Conservation (phyloP, 2,888 invertebrate species). For the Craniophora ligustri region DNA sequence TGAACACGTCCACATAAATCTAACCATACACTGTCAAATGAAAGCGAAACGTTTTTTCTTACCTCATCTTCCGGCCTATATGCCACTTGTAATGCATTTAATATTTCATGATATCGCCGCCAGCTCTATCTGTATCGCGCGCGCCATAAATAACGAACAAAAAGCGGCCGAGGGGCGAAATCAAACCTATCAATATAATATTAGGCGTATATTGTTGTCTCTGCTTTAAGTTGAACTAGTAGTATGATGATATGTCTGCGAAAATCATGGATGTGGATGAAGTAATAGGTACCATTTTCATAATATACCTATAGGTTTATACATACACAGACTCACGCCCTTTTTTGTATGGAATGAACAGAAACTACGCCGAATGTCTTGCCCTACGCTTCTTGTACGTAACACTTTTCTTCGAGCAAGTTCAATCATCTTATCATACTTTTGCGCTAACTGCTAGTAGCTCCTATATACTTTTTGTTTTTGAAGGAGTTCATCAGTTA, state of each 20-base stretch:
- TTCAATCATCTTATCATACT: no score
- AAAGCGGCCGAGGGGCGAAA: slow-evolving; percentile 76
- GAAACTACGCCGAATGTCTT: no score
- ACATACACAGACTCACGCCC: no score
- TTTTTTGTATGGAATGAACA: no score
- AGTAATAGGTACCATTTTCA: background rate
- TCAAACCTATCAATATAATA: slow-evolving; percentile 87
- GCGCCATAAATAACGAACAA: slow-evolving; percentile 85
- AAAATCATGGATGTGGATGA: slow-evolving; percentile 14
- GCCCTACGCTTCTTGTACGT: no score
- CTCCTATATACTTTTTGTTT: no score
- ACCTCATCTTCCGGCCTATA: slow-evolving; percentile 86
- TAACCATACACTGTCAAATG: slow-evolving; percentile 67
- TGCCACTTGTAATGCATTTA: slow-evolving; percentile 88
- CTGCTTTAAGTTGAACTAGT: slow-evolving; percentile 46
- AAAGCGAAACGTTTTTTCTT: slow-evolving; percentile 81
- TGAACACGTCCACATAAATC: slow-evolving; percentile 59
- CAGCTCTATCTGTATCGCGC: slow-evolving; percentile 82
- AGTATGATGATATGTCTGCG: slow-evolving; percentile 8
- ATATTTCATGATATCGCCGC: slow-evolving; percentile 87
- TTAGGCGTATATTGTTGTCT: slow-evolving; percentile 76
- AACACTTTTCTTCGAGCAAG: no score
- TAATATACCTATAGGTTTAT: no score
- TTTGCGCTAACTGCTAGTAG: no score
- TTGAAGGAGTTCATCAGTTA: no score